A percentile compares a stretch with the other conserved stretches of the same genome.
phyloP scores from a whole-genome alignment of 2,113 vertebrate genomes.

The Lophotis ruficrista region DNA sequence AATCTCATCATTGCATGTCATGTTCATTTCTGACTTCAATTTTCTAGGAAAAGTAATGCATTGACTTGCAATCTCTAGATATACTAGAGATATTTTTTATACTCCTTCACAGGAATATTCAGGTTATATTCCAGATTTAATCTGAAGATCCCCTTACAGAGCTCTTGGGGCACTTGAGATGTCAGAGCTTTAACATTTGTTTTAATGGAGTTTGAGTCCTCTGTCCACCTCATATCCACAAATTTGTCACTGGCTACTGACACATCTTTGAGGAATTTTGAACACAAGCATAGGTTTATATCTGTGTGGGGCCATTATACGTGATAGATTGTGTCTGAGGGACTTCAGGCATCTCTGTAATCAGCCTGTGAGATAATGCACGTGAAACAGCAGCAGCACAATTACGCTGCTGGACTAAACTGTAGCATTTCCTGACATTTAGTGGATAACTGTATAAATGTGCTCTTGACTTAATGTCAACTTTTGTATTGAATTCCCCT shows the following conservation, averaged over 20 bases:
- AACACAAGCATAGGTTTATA: background rate
- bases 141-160: background rate
- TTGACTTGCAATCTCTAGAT: background rate
- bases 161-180: background rate
- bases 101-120: background rate
- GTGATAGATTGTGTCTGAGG: background rate
- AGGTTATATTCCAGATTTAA: background rate
- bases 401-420: background rate
- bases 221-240: background rate
- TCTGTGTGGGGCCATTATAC: background rate
- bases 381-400: background rate
- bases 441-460: background rate
- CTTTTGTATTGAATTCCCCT: background rate
- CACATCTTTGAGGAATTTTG: background rate
- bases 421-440: background rate
- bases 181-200: background rate
- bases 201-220: background rate
- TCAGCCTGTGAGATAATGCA: background rate
- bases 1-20: background rate
- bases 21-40: background rate
- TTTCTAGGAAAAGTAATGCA: background rate
- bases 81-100: background rate
- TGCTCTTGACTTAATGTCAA: background rate
- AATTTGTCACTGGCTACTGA: background rate
- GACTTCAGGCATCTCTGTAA: background rate